A percentile compares a stretch with the other conserved stretches of the same genome.
phyloP scores from a whole-genome alignment of 2,888 invertebrate genomes.

The Cantharis flavilabris region DNA sequence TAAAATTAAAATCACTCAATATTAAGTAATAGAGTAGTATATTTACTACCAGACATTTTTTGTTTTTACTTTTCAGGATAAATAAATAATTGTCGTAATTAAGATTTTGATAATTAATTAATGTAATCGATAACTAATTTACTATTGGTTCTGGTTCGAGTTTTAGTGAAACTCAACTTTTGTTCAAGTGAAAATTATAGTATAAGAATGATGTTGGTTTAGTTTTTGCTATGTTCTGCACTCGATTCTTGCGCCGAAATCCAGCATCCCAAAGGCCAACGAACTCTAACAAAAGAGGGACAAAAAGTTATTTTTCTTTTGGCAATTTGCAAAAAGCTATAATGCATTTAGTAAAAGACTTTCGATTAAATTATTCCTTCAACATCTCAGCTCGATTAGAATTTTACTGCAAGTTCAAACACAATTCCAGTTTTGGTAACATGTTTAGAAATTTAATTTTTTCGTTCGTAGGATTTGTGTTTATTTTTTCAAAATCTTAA shows the following conservation, averaged over 20 bases:
- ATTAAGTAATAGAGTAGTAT: background rate
- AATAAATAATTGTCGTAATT: background rate
- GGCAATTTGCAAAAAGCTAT: background rate
- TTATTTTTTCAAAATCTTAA: background rate
- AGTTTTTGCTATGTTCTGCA: conserved; percentile 16
- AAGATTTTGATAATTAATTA: background rate
- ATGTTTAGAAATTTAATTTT: background rate
- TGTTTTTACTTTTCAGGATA: too few species aligned
- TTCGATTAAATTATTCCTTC: background rate
- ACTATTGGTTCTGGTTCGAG: background rate
- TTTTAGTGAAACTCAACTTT: background rate
- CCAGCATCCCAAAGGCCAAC: conserved; percentile 22
- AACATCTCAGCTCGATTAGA: background rate
- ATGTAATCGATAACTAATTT: background rate
- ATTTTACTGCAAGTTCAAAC: background rate
- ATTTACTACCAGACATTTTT: too few species aligned
- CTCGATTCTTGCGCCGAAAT: conserved; percentile 22
- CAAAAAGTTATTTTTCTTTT: conserved; percentile 4
- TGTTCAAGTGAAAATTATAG: background rate
- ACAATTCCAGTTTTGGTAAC: background rate
- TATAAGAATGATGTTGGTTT: conserved; percentile 7
- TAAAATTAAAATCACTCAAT: background rate
- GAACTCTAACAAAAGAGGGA: conserved; percentile 25
- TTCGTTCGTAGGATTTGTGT: background rate
- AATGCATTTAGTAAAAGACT: background rate